Evolutionary conservation across 2,888 invertebrate genomes (phyloP), one percentile per base, ranked within the genome.

Genomic region (Rhamnusium bicolor): DNA sequence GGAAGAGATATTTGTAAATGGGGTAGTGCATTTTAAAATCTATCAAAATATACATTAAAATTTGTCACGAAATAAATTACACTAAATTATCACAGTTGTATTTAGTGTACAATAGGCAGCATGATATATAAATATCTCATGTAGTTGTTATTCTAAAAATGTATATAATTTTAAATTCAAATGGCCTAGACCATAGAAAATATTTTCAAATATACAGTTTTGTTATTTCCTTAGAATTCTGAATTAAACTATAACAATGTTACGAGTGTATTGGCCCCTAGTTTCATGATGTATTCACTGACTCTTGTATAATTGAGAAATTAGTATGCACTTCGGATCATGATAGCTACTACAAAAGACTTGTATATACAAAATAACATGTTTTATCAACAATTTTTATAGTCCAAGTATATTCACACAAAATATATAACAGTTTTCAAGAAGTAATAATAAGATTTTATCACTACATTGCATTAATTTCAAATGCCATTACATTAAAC

Each of bases 151-250:
- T 65, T 65, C 63, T 32, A 18, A 12, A 32, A 16, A 21, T 53
- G 32, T 47, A 65, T 18, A 40, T 53, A 5, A 65, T 65, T 65
- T 65, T 29, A 65, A 65, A 65, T 65, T 51, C 53, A 65, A 65
- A 53, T 65, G 32, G n/a, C 65, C 65, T 65, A 29, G 51, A 32
- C 53, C 58, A 10, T 14, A 49, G 29, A 65, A 27, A 24, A 65
- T 53, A 53, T 65, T 53, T 65, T 65, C 32, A 53, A 53, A 53
- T 65, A 53, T 49, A 65, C 65, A 53, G 65, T 53, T 65, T 65
- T 53, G 53, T 65, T 65, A 32, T 53, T 65, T 65, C 65, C n/a
- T 16, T 58, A 58, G 58, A 58, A 58, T 58, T 58, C 58, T 8
- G 58, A 58, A 14, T 58, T 58, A 29, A 58, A 58, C 58, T 58